Evolutionary conservation across 2,797 vertebrate species (phyloP).

Genomic region (Sarcoramphus papa): DNA sequence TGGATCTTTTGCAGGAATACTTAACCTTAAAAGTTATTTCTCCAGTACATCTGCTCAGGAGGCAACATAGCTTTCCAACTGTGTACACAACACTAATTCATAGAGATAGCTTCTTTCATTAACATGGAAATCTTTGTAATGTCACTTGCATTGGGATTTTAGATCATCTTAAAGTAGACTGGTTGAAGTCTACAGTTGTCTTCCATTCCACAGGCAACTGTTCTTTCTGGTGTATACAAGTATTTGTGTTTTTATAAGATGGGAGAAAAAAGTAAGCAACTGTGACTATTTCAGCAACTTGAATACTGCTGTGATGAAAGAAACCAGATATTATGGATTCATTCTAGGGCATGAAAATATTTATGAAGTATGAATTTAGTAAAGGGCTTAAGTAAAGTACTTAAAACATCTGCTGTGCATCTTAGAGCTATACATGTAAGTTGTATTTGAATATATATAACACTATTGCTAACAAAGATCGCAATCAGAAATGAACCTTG

Average conservation of each 20-base stretch:
- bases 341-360: background rate
- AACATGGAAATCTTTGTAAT: background rate
- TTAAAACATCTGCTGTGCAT: background rate
- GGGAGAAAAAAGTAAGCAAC: background rate
- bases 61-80: background rate
- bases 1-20: background rate
- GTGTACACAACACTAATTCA: background rate
- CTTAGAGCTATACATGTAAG: background rate
- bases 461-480: background rate
- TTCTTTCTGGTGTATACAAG: background rate
- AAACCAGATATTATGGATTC: background rate
- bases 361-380: background rate
- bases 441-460: conserved; percentile 6
- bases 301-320: background rate
- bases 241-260: background rate
- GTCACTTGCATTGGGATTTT: background rate
- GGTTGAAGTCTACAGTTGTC: background rate
- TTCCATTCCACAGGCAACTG: background rate
- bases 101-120: background rate
- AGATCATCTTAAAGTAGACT: background rate
- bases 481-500: background rate
- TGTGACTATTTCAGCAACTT: background rate
- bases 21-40: background rate
- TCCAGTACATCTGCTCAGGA: background rate
- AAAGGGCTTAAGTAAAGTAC: background rate